Evolutionary conservation across 2,888 invertebrate genomes (phyloP).

Genomic region (Physocephala rufipes): DNA sequence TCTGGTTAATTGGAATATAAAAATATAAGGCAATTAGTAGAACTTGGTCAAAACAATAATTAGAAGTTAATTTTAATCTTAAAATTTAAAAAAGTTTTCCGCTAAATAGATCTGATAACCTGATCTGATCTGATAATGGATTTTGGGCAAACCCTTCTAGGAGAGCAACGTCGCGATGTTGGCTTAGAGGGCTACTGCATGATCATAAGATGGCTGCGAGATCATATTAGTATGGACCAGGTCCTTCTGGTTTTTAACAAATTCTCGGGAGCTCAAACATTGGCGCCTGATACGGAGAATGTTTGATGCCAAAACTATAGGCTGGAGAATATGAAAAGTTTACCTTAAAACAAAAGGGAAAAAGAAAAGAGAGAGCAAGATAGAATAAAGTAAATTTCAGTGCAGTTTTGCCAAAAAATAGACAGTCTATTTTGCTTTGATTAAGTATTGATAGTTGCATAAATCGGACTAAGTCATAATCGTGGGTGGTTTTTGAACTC

Average conservation of each 20-base stretch:
- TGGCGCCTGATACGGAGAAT: constrained; percentile 78
- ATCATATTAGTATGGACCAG: background rate
- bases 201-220: no score
- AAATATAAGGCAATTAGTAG: no score
- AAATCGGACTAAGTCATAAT: background rate
- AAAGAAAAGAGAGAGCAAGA: background rate
- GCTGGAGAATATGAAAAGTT: constrained; percentile 73
- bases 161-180: constrained; percentile 6
- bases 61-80: constrained; percentile 12
- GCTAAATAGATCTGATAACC: background rate
- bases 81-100: constrained; percentile 19
- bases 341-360: constrained; percentile 67
- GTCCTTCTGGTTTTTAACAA: constrained; percentile 48
- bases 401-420: background rate
- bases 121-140: no score
- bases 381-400: background rate
- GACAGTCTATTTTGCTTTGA: constrained; percentile 1
- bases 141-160: constrained; percentile 29
- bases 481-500: background rate
- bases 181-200: constrained; percentile 8
- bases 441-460: background rate
- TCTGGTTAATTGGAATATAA: background rate
- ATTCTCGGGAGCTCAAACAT: constrained; percentile 61
- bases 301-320: constrained; percentile 86
- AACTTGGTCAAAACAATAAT: no score